Evolutionary conservation across 2,113 vertebrate species (phyloP), one percentile per base, ranked within the genome.

Genomic region (Galbula dea): DNA sequence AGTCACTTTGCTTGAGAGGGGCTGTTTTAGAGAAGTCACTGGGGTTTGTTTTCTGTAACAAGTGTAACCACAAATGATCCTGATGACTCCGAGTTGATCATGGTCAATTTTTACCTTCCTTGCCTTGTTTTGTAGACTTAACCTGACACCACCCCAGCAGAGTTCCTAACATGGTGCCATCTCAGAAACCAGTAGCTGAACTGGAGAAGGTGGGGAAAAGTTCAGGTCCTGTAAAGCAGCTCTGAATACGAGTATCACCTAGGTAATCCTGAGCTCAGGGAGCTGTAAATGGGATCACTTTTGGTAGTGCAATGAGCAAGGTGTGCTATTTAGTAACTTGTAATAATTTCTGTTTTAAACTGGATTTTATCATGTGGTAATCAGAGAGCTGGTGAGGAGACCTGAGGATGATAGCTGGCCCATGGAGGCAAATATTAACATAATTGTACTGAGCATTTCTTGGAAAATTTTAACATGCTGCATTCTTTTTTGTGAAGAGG

Each of bases 321-420:
- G 5, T 54, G 22, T 87, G 22, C 46, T 67, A 1, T 55, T 43
- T 20, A 63, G 66, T 22, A 49, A 22, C 32, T 71, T 15, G 1
- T 15, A 49, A 6, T 51, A 24, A 4, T 79, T 81, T 24, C 34
- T 78, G 8, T 46, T 66, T 16, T 30, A 52, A 85, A 48, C 12
- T 2, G 3, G 15, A 65, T 21, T 61, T 76, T 55, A 20, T 79
- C n/a, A 10, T 48, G 67, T 19, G 12, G 13, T 22, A 15, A 41
- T 61, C 15, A 27, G 39, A 54, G 52, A 34, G 7, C 16, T 1
- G 3, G 12, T 0, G 1, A 45, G 32, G 11, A 45, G 54, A 15
- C 46, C 51, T 7, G 41, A 24, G 15, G 2, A 1, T 16, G 34
- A 67, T 55, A 32, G 7, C 29, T 34, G 63, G n/a, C 16, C 24